Percentiles rank a stretch among this genome's conserved stretches.
These are phyloP conservation scores for Corythornis madagascariensis DNA, from an alignment of 2,113 vertebrate species.

Conservation along the genomic window DNA sequence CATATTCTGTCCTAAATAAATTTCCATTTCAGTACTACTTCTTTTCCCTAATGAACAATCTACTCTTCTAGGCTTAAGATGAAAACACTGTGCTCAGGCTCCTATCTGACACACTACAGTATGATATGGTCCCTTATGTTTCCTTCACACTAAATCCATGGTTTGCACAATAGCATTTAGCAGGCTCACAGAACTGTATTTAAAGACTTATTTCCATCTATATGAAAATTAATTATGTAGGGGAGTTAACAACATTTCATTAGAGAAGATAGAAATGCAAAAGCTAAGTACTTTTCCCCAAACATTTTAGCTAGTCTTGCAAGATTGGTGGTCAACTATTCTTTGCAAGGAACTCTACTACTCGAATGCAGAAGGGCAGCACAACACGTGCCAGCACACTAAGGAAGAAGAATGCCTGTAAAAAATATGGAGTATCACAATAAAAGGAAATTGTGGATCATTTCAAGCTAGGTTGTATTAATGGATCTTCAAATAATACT, in stretches of 20 bases:
- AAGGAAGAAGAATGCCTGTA: background rate
- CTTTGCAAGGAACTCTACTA: background rate
- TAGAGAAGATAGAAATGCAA: background rate
- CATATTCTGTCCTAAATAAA: background rate
- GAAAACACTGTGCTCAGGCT: background rate
- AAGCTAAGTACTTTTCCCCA: background rate
- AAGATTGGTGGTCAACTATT: background rate
- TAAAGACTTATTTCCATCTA: background rate
- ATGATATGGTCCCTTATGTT: background rate
- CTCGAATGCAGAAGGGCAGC: background rate
- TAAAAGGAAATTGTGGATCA: background rate
- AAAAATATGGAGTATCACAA: background rate
- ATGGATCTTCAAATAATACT: background rate
- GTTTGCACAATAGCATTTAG: background rate
- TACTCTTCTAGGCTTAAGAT: background rate
- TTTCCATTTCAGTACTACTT: background rate
- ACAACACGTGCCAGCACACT: background rate
- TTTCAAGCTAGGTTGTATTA: background rate
- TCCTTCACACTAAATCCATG: background rate
- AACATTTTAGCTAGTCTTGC: background rate
- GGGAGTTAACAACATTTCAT: background rate
- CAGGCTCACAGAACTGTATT: background rate
- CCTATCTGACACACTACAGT: background rate
- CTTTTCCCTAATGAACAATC: background rate
- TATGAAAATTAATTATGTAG: slow-evolving; percentile 4